Conservation (phyloP, 2,113 vertebrate species). For the Megaleporinus macrocephalus region DNA sequence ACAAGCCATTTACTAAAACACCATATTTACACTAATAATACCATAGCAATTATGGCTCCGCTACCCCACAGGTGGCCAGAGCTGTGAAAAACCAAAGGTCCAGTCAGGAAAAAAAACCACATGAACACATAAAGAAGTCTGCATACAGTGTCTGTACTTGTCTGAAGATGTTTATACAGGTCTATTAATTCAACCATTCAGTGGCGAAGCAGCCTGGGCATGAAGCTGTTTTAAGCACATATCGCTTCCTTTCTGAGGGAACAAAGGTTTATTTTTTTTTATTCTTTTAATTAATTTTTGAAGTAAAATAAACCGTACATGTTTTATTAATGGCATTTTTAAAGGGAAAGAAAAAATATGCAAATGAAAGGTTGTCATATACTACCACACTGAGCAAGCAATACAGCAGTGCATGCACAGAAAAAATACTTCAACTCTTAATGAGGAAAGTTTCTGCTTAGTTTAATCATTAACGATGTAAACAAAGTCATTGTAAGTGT, state of each 20-base stretch:
- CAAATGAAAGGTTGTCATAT: too few relatives aligned
- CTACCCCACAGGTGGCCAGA: conserved; percentile 32
- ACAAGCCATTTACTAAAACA: conserved; percentile 56
- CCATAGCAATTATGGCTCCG: conserved; percentile 42
- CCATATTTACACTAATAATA: conserved; percentile 48
- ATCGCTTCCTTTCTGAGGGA: neutral
- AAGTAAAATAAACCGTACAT: too few relatives aligned
- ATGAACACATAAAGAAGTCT: conserved; percentile 3
- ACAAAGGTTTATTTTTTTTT: neutral
- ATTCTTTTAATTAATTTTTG: neutral
- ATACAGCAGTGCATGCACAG: too few relatives aligned
- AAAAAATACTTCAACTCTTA: too few relatives aligned
- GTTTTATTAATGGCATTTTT: too few relatives aligned
- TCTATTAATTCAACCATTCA: neutral
- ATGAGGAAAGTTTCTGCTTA: too few relatives aligned
- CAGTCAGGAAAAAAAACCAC: conserved; percentile 27
- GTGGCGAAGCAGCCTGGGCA: neutral
- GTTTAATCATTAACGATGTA: too few relatives aligned
- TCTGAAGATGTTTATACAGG: conserved; percentile 29
- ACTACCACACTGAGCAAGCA: too few relatives aligned
- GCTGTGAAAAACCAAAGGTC: conserved; percentile 28
- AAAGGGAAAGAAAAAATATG: too few relatives aligned
- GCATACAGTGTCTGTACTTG: conserved; percentile 9
- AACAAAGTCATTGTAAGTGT: too few relatives aligned
- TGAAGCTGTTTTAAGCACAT: conserved; percentile 1